Evolutionary conservation across 30 jellyfish, hydroid and myxozoan genomes (phyloP), one percentile per base, ranked within the genome.

Genomic region (Sanderia malayensis): DNA sequence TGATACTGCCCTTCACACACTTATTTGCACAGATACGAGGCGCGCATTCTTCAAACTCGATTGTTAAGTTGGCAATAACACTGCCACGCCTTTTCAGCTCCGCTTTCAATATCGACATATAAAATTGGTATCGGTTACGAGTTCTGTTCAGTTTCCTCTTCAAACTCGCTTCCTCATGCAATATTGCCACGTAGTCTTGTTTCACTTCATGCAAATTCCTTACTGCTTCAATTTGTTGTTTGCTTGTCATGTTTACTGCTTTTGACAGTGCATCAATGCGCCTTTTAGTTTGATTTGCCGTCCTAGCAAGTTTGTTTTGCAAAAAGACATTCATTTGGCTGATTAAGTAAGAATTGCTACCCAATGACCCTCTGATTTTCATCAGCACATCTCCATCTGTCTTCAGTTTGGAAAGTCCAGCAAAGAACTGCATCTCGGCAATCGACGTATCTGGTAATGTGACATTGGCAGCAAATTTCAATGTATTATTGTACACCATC

Each of bases 1-100:
- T 27, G 1, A 73, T 66, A 46, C 66, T 44, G 44, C 95, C 95
- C 0, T 87, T 87, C 10, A 46, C 58, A 45, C 95, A 83, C 57
- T 73, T 66, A 22, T 59, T 34, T 23, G 58, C n/a, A 55, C 95
- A 83, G 1, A 83, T 32, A 9, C 73, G 57, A 18, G 95, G 95
- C 29, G 83, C 62, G 55, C 95, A 83, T 33, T 61, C 60, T 26
- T 60, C 65, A 2, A 78, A 31, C 4, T 63, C 68, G n/a, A n/a
- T 19, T 4, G 89, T 78, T 58, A 63, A 78, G 44, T 78, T 78
- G 4, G 32, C 78, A 2, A 65, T 37, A 11, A 63, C 69, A 30
- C 75, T 65, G 81, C 52, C 76, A 26, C 21, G 44, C 25, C 31
- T 25, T 25, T 52, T 31, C 19, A 78, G 41, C 63, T 34, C 44